Base-by-base conservation (phyloP, 2,797 vertebrate genomes). In the Chaunax sp. region DNA sequence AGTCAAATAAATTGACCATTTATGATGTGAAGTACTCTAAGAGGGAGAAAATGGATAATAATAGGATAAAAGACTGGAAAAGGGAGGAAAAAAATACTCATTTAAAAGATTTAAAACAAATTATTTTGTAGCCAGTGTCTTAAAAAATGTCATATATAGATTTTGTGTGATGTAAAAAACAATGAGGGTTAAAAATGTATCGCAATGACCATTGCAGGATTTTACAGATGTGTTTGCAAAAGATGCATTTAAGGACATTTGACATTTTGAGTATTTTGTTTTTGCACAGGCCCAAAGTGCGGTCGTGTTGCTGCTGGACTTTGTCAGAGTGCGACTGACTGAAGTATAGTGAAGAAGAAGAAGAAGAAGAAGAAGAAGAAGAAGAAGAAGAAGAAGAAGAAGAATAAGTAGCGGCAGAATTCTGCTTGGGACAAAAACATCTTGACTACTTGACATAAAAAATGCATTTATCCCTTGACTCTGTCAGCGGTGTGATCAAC, bases 1-100 rank as follows among this genome's bases (percentile, higher is more conserved):
- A 38, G 60, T 69, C 49, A 63, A 74, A 72, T 46, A 40, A 76
- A 81, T 55, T 58, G 66, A 79, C 52, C 45, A 72, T 87, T 84
- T 56, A 41, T 67, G 72, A 78, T 50, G 47, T 43, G 43, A 69
- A 60, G 19, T 66, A 46, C 20, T 75, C 23, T 11, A 11, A 69
- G 28, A 72, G 26, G 64, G 19, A 33, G 49, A 75, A 53, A 43
- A 53, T 56, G 64, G 75, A 47, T n/a, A 20, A n/a, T 56, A 68
- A 70, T 16, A 23, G 19, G 2, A 28, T 53, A 30, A 71, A 25
- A 70, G 70, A 46, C 26, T 40, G 49, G 37, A 58, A 5, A 20
- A 9, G 18, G 33, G 46, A 41, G 22, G 14, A 37, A 37, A 37
- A 37, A 37, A 37, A 3, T 30, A 30, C 5, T 30, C n/a, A n/a